Evolutionary conservation across 2,797 vertebrate genomes (phyloP).

Genomic region (Schizothorax lantsangensis): DNA sequence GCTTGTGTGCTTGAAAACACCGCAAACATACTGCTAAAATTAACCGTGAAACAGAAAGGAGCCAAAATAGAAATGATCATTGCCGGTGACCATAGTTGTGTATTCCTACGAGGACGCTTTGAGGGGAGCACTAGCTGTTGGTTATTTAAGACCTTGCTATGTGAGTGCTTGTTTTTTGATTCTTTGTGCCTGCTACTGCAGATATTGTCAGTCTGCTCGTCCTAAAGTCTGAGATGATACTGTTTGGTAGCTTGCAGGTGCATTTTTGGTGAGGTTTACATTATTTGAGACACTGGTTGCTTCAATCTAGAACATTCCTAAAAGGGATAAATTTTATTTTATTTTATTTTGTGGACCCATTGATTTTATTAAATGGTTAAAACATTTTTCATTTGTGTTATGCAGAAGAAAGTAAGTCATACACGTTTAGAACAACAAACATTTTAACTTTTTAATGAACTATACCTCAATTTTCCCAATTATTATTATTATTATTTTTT

Average conservation of each 20-base stretch:
- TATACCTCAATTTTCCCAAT: not conserved
- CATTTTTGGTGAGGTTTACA: not conserved
- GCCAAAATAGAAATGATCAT: conserved; percentile 41
- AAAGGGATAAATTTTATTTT: not conserved
- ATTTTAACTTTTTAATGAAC: not conserved
- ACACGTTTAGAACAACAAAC: not conserved
- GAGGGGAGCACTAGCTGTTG: conserved; percentile 1
- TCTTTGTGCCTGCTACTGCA: not conserved
- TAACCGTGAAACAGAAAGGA: conserved; percentile 26
- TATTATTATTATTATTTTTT: not conserved
- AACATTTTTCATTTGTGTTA: too few species aligned
- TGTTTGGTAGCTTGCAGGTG: not conserved
- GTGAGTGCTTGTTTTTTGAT: not conserved
- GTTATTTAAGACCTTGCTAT: conserved; percentile 24
- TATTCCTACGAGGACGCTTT: conserved; percentile 16
- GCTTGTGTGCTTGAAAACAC: conserved; percentile 37
- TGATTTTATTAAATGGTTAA: too few species aligned
- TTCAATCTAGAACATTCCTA: not conserved
- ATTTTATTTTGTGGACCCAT: not conserved
- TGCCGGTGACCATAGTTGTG: conserved; percentile 28
- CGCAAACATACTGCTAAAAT: conserved; percentile 45
- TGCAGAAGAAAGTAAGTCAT: not conserved
- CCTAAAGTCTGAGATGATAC: not conserved
- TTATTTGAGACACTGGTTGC: not conserved
- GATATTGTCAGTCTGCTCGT: not conserved